Percentiles rank a stretch among this genome's conserved stretches.
Conservation (phyloP, 2,113 vertebrate genomes). For the Panthera tigris region DNA sequence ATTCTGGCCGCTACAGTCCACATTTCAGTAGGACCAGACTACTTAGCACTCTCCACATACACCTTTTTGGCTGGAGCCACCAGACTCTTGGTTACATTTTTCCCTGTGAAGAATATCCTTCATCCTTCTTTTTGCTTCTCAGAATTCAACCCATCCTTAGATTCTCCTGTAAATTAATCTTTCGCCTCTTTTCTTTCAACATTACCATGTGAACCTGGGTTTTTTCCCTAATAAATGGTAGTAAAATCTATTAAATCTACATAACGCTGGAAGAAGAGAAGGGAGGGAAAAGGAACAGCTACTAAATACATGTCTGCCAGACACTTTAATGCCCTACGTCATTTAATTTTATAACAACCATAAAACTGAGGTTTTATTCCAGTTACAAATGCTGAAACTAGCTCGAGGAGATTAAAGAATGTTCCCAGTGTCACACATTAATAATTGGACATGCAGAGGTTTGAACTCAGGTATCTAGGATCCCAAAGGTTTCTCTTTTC, state of each 20-base stretch:
- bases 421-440: background rate
- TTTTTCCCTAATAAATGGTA: background rate
- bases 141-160: constrained; percentile 21
- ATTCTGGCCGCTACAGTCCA: background rate
- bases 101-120: background rate
- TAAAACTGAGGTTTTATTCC: background rate
- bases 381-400: constrained; percentile 4
- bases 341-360: background rate
- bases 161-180: background rate
- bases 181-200: constrained; percentile 6
- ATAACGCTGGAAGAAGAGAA: background rate
- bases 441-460: background rate
- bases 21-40: background rate
- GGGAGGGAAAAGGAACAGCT: background rate
- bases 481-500: background rate
- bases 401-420: background rate
- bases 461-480: background rate
- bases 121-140: background rate
- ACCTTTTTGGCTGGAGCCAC: background rate
- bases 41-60: background rate
- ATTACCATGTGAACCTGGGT: background rate
- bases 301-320: background rate
- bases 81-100: background rate
- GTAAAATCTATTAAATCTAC: background rate
- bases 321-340: background rate